These are phyloP conservation scores for Capromys pilorides DNA, from an alignment of 2,797 vertebrate species.

Conservation along the genomic window DNA sequence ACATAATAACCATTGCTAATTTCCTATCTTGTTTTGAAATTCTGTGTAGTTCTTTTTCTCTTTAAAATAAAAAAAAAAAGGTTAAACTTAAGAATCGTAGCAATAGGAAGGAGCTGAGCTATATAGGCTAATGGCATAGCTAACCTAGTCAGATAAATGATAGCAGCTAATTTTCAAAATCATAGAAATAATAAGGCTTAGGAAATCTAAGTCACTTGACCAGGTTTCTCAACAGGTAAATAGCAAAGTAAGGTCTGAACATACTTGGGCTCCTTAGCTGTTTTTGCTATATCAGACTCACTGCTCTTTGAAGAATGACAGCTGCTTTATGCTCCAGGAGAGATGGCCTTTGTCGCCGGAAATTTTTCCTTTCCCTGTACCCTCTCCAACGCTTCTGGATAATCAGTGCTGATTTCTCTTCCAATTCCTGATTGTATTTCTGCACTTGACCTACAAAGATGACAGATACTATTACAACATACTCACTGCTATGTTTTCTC, in stretches of 20 bases:
- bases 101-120: not conserved
- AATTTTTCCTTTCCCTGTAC: constrained; percentile 87
- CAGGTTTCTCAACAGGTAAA: constrained; percentile 47
- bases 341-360: constrained; percentile 84
- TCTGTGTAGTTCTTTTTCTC: too few species aligned
- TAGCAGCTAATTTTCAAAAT: not conserved
- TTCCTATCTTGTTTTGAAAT: too few species aligned
- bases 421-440: constrained; percentile 89
- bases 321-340: constrained; percentile 87
- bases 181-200: not conserved
- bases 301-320: constrained; percentile 89
- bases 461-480: constrained; percentile 75
- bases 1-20: too few species aligned
- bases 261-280: constrained; percentile 52
- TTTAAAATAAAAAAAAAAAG: not conserved
- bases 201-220: constrained; percentile 48
- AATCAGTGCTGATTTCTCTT: constrained; percentile 90
- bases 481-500: constrained; percentile 51
- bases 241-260: constrained; percentile 57
- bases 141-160: not conserved
- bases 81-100: not conserved
- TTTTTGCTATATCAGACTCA: constrained; percentile 80
- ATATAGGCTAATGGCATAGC: not conserved
- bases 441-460: constrained; percentile 90
- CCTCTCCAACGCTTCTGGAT: constrained; percentile 96